Evolutionary conservation across 2,888 invertebrate genomes (phyloP).

Genomic region (Trichogramma evanescens): DNA sequence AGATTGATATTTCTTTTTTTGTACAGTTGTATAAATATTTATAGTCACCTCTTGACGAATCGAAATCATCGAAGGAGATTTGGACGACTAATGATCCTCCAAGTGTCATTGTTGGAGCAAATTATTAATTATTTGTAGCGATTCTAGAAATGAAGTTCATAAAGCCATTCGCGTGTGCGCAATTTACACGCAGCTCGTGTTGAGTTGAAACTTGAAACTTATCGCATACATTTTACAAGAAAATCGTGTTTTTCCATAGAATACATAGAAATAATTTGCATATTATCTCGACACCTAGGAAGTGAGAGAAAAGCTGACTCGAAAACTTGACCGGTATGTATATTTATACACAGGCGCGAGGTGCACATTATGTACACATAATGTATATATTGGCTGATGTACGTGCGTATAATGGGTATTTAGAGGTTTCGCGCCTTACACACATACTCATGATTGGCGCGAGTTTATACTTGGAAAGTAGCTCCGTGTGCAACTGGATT

Average conservation of each 20-base stretch:
- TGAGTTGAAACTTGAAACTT: neutral
- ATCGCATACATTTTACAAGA: neutral
- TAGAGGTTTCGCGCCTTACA: neutral
- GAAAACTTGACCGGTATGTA: too few species aligned
- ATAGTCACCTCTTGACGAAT: too few species aligned
- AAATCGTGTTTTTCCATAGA: neutral
- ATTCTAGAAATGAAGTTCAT: conserved; percentile 4
- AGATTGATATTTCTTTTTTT: too few species aligned
- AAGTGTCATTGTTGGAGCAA: too few species aligned
- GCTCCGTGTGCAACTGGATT: neutral
- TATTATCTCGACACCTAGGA: conserved; percentile 11
- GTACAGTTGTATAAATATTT: too few species aligned
- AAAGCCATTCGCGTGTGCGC: neutral
- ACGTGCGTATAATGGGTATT: too few species aligned
- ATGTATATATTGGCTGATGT: neutral
- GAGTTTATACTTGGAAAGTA: conserved; percentile 3
- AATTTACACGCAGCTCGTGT: too few species aligned
- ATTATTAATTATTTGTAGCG: too few species aligned
- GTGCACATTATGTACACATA: neutral
- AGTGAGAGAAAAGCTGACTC: too few species aligned
- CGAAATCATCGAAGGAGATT: too few species aligned
- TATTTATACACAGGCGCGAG: too few species aligned
- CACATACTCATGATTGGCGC: conserved; percentile 5
- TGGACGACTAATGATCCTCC: too few species aligned
- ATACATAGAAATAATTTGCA: conserved; percentile 1